Base-by-base conservation (phyloP, 2,797 vertebrate species). In the Esox masquinongy region DNA sequence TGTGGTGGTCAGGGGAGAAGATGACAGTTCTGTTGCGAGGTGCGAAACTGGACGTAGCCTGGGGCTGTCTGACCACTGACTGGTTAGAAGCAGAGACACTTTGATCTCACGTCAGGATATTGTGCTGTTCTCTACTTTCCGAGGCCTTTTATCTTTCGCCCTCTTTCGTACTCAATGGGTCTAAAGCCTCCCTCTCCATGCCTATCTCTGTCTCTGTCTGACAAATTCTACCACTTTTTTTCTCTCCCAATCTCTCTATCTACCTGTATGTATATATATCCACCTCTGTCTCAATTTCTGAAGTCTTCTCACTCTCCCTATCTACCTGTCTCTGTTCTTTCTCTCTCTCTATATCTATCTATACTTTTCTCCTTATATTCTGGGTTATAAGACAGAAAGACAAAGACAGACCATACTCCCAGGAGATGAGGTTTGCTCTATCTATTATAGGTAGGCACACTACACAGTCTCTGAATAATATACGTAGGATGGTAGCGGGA, bases 71-170 rank as follows among this genome's bases (percentile, higher is more conserved):
- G 24, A 47, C 26, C 31, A 22, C 12, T 11, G 47, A n/a, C 70
- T 73, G 56, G 16, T 31, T 59, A 49, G 47, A 85, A 73, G 39
- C 53, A 74, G 66, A 74, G 39, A n/a, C 72, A 74, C 78, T 82
- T 83, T 85, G 77, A 87, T 86, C 74, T 75, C 81, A 77, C 72
- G 49, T 78, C 72, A 74, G 75, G 76, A 24, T 19, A 74, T 76
- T 59, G 56, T 31, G 74, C 76, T 26, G 61, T 26, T 63, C 59
- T 56, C 49, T 19, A 66, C 39, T 22, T 22, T 87, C 80, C 77
- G 75, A 82, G 63, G 68, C 50, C 74, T 81, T 83, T 79, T 24
- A 64, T 72, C 56, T 56, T 24, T 14, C 56, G 0, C n/a, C 22
- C n/a, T 1, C 53, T 56, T 4, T 59, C 8, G 9, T 22, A 9